Conservation (phyloP, 2,797 vertebrate genomes). For the Semotilus atromaculatus region DNA sequence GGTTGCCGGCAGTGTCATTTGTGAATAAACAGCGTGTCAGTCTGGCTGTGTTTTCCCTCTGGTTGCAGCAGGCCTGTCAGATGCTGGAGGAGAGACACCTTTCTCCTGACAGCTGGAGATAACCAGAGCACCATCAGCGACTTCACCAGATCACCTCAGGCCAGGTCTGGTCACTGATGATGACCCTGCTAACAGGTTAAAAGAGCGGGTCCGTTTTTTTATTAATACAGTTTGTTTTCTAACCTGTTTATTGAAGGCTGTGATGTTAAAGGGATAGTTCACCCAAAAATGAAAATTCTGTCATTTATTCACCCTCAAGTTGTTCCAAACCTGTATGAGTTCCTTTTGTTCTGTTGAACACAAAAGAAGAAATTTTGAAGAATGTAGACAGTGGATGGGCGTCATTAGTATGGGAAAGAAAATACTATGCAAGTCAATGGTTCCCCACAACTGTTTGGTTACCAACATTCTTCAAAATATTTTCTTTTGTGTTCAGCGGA, state of each 20-base stretch:
- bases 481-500: too few species aligned
- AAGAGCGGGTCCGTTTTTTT: neutral
- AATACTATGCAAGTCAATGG: too few species aligned
- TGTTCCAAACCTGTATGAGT: neutral
- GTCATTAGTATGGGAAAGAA: too few species aligned
- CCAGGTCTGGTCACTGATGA: slow-evolving; percentile 33
- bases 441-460: too few species aligned
- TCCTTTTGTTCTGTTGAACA: too few species aligned
- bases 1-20: slow-evolving; percentile 87
- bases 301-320: neutral
- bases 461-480: too few species aligned
- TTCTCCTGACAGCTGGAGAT: slow-evolving; percentile 89
- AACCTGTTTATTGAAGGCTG: neutral
- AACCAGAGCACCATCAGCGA: slow-evolving; percentile 63
- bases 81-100: slow-evolving; percentile 82
- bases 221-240: neutral
- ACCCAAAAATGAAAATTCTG: neutral
- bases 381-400: neutral
- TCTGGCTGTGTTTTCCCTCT: slow-evolving; percentile 88
- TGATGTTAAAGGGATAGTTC: neutral
- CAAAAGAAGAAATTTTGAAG: neutral
- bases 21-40: slow-evolving; percentile 92
- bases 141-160: slow-evolving; percentile 72
- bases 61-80: slow-evolving; percentile 94
- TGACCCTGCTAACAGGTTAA: slow-evolving; percentile 59